Percentiles rank a stretch among this genome's conserved stretches.
Evolutionary conservation across 2,888 invertebrate genomes (phyloP).

Genomic region (Cephus runcator): DNA sequence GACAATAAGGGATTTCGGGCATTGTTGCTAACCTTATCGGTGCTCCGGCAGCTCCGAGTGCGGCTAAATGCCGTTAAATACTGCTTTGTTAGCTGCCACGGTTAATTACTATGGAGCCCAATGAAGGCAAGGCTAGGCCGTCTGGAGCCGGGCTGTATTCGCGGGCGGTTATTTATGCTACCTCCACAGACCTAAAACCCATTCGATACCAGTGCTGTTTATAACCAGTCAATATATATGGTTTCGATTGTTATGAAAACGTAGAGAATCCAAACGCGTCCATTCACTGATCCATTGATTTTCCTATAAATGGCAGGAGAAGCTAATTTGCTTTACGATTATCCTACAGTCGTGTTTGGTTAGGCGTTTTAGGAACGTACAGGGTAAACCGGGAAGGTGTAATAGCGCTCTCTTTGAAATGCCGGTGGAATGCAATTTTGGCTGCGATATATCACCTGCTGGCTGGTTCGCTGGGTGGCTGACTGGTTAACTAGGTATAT

Average conservation of each 20-base stretch:
- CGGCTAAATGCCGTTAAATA: constrained; percentile 54
- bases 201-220: background rate
- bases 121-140: background rate
- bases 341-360: background rate
- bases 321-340: background rate
- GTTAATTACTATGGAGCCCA: constrained; percentile 50
- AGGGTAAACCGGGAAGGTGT: background rate
- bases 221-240: background rate
- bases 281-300: background rate
- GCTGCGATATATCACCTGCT: constrained; percentile 46
- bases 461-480: constrained; percentile 6
- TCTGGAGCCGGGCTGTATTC: background rate
- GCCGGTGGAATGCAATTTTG: constrained; percentile 50
- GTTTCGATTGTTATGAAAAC: background rate
- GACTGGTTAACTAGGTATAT: constrained; percentile 6
- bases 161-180: background rate
- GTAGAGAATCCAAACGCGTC: background rate
- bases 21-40: constrained; percentile 57
- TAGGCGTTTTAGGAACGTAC: background rate
- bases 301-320: background rate
- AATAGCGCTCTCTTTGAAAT: constrained; percentile 17
- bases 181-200: background rate
- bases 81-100: constrained; percentile 56
- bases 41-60: constrained; percentile 38
- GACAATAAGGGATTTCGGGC: constrained; percentile 59